These are phyloP conservation scores for Misgurnus anguillicaudatus DNA, from an alignment of 2,113 vertebrate species.

Conservation along the genomic window DNA sequence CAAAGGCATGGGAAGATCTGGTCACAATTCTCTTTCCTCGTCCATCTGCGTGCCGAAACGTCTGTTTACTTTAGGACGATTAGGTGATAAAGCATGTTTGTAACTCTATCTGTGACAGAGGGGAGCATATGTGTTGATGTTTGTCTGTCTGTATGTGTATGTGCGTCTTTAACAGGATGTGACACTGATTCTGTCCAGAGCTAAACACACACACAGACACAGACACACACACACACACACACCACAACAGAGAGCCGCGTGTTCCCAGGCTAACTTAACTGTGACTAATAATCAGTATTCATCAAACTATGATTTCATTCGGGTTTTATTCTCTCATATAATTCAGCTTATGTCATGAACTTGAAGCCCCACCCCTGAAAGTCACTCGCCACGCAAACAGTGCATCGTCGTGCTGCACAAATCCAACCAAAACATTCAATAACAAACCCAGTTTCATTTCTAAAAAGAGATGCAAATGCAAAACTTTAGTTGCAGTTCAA, in stretches of 20 bases:
- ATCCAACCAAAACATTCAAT: not conserved
- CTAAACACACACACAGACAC: not conserved
- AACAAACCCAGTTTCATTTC: not conserved
- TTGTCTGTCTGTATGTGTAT: slow-evolving; percentile 28
- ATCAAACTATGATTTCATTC: not conserved
- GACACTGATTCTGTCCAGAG: slow-evolving; percentile 66
- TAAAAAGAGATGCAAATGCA: too few relatives aligned
- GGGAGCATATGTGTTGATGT: slow-evolving; percentile 18
- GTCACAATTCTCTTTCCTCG: slow-evolving; percentile 2
- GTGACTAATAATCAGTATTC: not conserved
- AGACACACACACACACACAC: slow-evolving; percentile 28
- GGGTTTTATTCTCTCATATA: not conserved
- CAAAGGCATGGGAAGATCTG: slow-evolving; percentile 10
- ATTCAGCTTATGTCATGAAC: not conserved
- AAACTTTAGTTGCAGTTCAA: not conserved
- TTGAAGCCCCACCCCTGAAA: not conserved
- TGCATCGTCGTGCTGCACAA: not conserved
- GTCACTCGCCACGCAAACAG: not conserved
- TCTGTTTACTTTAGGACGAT: slow-evolving; percentile 46
- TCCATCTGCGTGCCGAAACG: slow-evolving; percentile 2
- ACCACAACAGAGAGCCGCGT: not conserved
- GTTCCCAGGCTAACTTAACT: not conserved
- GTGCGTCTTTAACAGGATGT: slow-evolving; percentile 38
- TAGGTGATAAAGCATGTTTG: slow-evolving; percentile 31
- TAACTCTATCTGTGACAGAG: slow-evolving; percentile 14